A percentile compares a stretch with the other conserved stretches of the same genome.
phyloP scores from a whole-genome alignment of 1,140 invertebrate species.

The Meloidogyne chitwoodi region DNA sequence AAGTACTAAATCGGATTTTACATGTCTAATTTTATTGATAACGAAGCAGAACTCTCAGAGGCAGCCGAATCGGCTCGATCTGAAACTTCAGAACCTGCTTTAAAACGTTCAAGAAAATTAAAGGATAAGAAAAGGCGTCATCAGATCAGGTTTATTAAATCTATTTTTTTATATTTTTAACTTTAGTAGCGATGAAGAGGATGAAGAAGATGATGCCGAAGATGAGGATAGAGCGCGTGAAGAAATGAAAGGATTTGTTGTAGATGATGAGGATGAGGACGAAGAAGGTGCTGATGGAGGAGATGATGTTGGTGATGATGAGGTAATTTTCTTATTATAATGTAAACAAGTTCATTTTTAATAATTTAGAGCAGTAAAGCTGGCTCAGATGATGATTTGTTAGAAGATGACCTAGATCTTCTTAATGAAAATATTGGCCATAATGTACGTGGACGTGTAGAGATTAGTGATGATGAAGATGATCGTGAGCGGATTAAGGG shows the following conservation, averaged over 20 bases:
- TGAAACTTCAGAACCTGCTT: constrained; percentile 31
- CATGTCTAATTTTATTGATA: constrained; percentile 51
- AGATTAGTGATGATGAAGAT: constrained; percentile 67
- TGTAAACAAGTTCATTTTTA: not conserved
- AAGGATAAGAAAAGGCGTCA: constrained; percentile 47
- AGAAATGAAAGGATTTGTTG: constrained; percentile 42
- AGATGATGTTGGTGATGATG: constrained; percentile 40
- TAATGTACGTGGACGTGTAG: constrained; percentile 65
- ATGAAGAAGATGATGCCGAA: constrained; percentile 39
- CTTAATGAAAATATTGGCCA: constrained; percentile 96
- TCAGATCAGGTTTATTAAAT: constrained; percentile 34
- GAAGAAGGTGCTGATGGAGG: constrained; percentile 49
- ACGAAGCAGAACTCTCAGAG: constrained; percentile 55
- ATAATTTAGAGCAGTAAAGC: constrained; percentile 42
- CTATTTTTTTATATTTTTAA: constrained; percentile 16
- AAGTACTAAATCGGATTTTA: not conserved
- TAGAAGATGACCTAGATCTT: constrained; percentile 96
- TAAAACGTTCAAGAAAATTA: constrained; percentile 44
- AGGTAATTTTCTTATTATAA: constrained; percentile 28
- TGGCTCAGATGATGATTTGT: constrained; percentile 71
- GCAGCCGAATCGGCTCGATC: constrained; percentile 21
- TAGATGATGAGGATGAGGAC: constrained; percentile 56
- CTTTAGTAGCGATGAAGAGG: constrained; percentile 45
- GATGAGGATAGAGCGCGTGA: constrained; percentile 19
- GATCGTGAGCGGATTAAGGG: constrained; percentile 69